Evolutionary conservation across 2,888 invertebrate species (phyloP).

Genomic region (Hanleya hanleyi): DNA sequence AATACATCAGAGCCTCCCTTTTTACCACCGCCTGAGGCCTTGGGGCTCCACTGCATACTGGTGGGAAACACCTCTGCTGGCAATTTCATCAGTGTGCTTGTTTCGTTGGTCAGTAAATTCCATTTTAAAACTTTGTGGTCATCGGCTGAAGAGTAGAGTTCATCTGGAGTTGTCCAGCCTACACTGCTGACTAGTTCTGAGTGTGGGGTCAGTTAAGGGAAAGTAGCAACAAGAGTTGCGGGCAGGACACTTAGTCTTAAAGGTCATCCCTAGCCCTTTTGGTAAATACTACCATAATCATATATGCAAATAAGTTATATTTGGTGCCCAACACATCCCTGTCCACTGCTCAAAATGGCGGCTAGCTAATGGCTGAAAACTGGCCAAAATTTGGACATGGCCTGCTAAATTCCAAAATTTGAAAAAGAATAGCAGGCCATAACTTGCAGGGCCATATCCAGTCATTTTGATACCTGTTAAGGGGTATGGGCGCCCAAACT

Average conservation of each 20-base stretch:
- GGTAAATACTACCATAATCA: neutral
- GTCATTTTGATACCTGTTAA: too few species aligned
- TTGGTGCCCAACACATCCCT: too few species aligned
- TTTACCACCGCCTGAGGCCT: conserved; percentile 73
- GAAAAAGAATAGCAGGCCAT: too few species aligned
- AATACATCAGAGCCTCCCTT: conserved; percentile 83
- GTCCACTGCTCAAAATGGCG: too few species aligned
- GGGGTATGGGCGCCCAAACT: too few species aligned
- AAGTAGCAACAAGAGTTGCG: neutral
- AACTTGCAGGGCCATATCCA: too few species aligned
- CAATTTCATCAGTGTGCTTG: conserved; percentile 85
- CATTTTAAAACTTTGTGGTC: conserved; percentile 92
- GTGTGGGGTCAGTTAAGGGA: conserved; percentile 65
- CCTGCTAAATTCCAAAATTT: too few species aligned
- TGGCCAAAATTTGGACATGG: too few species aligned
- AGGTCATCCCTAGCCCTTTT: conserved; percentile 3
- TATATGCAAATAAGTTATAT: too few species aligned
- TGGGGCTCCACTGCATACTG: conserved; percentile 91
- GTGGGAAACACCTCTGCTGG: conserved; percentile 90
- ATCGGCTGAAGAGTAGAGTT: conserved; percentile 95
- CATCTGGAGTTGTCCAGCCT: conserved; percentile 95
- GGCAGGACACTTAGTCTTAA: neutral
- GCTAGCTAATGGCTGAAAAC: too few species aligned
- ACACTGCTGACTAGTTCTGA: conserved; percentile 89
- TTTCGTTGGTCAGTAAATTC: conserved; percentile 87